These are phyloP conservation scores for Caenorhabditis sinica DNA, from an alignment of 2,888 invertebrate genomes.

Conservation along the genomic window DNA sequence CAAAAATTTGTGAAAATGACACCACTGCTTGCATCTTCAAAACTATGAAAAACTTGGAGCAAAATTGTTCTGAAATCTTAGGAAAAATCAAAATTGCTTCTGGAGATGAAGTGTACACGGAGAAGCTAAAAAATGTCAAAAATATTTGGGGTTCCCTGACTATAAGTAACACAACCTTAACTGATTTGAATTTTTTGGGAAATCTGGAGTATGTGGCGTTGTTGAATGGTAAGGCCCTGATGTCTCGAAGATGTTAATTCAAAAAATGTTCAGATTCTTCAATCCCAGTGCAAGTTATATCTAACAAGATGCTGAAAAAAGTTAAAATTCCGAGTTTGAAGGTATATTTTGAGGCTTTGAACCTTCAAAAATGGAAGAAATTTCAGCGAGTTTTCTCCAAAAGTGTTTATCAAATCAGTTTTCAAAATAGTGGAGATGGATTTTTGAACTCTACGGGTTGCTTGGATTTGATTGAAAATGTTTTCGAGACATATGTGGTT, in stretches of 20 bases:
- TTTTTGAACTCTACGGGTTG: slow-evolving; percentile 27
- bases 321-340: slow-evolving; percentile 10
- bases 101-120: slow-evolving; percentile 27
- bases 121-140: slow-evolving; percentile 21
- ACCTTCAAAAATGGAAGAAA: too few relatives aligned
- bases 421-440: neutral
- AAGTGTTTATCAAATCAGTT: slow-evolving; percentile 20
- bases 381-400: slow-evolving; percentile 33
- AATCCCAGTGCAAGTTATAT: neutral
- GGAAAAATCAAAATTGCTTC: neutral
- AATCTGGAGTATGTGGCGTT: neutral
- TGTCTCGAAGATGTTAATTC: neutral
- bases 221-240: slow-evolving; percentile 4
- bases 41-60: slow-evolving; percentile 7
- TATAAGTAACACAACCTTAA: slow-evolving; percentile 21
- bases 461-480: neutral
- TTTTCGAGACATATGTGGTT: neutral
- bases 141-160: slow-evolving; percentile 25
- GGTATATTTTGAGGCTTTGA: neutral
- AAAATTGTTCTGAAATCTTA: slow-evolving; percentile 9
- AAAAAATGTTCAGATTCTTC: neutral
- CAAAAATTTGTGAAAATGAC: slow-evolving; percentile 24
- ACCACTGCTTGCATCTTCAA: slow-evolving; percentile 16
- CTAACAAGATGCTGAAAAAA: slow-evolving; percentile 4
- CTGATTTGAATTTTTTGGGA: slow-evolving; percentile 14